Base-by-base conservation (phyloP, 2,888 invertebrate genomes). In the Idaea dimidiata region DNA sequence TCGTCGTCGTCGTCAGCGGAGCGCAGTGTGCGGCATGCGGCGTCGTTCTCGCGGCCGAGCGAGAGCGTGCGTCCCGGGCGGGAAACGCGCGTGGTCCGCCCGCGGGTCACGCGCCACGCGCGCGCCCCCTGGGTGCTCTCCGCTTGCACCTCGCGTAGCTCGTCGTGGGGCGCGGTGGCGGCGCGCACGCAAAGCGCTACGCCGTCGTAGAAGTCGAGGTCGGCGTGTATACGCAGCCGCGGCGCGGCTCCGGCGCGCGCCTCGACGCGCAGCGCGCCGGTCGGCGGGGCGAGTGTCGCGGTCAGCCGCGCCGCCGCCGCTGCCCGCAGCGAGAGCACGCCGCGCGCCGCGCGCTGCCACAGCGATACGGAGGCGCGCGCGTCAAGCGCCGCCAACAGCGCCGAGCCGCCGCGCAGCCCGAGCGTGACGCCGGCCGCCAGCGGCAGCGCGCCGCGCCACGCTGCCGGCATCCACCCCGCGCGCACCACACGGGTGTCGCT, bases 191-290 rank as follows among this genome's bases (percentile, higher is more conserved):
- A 89, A 66, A 87, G 80, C 76, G 83, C 74, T 70, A 77, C 76
- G 63, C 57, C 73, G 61, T 76, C 78, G 82, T 88, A 86, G 82
- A 89, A 88, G 82, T 89, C 89, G 58, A 86, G 77, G 73, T 85
- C 80, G 57, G 83, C 74, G 60, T 73, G 73, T 62, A 87, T 65
- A 70, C 66, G 71, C 72, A 82, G 74, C 16, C 73, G 70, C 66
- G 83, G 82, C 72, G 74, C 63, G 32, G 65, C 61, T 17, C 17
- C 66, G 60, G 63, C 69, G 73, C 70, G 61, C 75, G 60, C 66
- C 59, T 14, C 54, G 54, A 61, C 69, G 77, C 79, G 71, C 17
- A 72, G 72, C 57, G 82, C 63, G 65, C 63, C 70, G 17, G 64
- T 59, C 72, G 83, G 70, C 18, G 62, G 68, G 65, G 71, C 63